These are phyloP conservation scores for Bettongia penicillata DNA, from an alignment of 2,113 vertebrate species.

Conservation along the genomic window DNA sequence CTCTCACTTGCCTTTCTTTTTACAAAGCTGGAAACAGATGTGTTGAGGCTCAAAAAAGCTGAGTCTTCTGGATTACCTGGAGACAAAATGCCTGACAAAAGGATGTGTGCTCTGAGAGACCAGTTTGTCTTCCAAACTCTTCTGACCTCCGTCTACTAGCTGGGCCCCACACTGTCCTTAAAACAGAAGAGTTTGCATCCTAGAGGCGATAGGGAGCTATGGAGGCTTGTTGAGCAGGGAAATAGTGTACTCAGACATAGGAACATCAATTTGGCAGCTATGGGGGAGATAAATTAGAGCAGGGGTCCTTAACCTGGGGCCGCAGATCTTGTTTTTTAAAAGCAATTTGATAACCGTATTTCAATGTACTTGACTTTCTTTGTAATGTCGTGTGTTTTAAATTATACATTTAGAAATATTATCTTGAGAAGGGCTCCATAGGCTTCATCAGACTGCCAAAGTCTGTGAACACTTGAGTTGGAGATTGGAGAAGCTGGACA, in stretches of 20 bases:
- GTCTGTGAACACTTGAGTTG: not conserved
- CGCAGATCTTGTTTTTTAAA: not conserved
- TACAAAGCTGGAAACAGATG: not conserved
- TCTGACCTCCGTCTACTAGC: not conserved
- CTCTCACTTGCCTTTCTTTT: not conserved
- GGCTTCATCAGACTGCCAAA: not conserved
- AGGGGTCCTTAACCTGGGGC: not conserved
- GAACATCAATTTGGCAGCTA: too few relatives aligned
- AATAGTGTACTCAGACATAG: too few relatives aligned
- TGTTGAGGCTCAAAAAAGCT: not conserved
- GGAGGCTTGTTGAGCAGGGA: too few relatives aligned
- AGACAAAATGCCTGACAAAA: not conserved
- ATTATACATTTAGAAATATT: not conserved
- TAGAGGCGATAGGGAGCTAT: too few relatives aligned
- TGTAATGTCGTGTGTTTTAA: not conserved
- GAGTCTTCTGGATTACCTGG: not conserved
- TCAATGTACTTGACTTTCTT: not conserved
- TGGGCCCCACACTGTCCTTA: not conserved
- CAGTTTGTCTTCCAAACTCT: not conserved
- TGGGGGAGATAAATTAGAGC: too few relatives aligned
- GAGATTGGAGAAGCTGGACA: not conserved
- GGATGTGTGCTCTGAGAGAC: not conserved
- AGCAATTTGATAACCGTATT: not conserved
- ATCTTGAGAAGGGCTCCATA: not conserved
- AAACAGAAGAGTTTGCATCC: too few relatives aligned